phyloP scores from a whole-genome alignment of 2,888 invertebrate genomes.

The Meta bourneti region DNA sequence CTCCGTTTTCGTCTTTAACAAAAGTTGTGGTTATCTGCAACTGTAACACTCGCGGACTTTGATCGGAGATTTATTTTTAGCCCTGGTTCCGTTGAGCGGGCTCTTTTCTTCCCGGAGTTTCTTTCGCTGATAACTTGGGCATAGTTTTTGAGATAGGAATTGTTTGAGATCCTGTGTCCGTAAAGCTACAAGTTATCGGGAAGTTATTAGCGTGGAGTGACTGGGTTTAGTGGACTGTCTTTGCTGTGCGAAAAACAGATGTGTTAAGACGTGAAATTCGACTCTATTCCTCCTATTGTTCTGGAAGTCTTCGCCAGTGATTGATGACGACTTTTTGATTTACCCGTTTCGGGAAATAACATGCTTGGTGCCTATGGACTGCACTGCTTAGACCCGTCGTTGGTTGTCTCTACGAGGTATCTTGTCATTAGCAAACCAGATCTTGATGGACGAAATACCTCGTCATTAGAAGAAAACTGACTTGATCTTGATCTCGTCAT shows the following conservation, averaged over 20 bases:
- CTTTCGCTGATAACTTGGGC: too few species aligned
- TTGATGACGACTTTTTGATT: neutral
- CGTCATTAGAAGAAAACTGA: too few species aligned
- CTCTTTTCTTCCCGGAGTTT: too few species aligned
- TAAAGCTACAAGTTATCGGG: neutral
- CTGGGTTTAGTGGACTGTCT: neutral
- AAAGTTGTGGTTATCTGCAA: constrained; percentile 44
- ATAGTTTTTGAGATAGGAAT: too few species aligned
- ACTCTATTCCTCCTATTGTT: neutral
- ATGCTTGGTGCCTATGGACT: too few species aligned
- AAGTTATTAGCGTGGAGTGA: neutral
- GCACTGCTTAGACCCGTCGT: too few species aligned
- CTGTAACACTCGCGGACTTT: constrained; percentile 26
- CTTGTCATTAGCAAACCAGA: too few species aligned
- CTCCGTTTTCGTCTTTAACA: constrained; percentile 11
- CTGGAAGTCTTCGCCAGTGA: neutral
- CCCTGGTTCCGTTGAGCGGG: neutral
- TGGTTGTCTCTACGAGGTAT: too few species aligned
- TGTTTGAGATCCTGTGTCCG: too few species aligned
- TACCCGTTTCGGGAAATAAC: neutral
- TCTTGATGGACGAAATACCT: too few species aligned
- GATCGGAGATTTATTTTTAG: constrained; percentile 9
- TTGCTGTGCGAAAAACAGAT: neutral
- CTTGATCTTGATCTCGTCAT: too few species aligned
- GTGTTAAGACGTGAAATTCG: too few species aligned